Conservation (phyloP, 1,140 invertebrate species). For the Hyles vespertilio region DNA sequence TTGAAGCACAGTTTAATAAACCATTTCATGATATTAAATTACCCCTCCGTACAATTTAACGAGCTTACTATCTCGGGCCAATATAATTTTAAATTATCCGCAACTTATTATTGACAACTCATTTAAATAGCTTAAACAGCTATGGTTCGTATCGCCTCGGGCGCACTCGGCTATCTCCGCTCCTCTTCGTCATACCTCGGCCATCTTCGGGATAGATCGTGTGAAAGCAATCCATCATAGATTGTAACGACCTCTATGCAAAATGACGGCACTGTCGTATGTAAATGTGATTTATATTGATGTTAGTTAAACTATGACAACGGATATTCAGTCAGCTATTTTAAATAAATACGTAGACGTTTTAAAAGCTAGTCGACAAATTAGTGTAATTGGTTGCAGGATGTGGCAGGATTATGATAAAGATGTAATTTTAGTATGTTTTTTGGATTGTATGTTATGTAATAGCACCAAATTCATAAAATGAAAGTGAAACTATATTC, state of each 20-base stretch:
- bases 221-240: constrained; percentile 52
- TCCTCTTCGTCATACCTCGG: constrained; percentile 33
- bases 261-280: constrained; percentile 39
- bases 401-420: no score
- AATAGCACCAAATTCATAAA: no score
- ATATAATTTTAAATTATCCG: constrained; percentile 21
- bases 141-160: constrained; percentile 23
- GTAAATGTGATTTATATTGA: constrained; percentile 17
- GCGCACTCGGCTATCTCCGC: constrained; percentile 26
- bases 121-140: constrained; percentile 40
- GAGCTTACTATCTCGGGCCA: no score
- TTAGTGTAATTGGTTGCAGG: not conserved
- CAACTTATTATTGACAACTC: constrained; percentile 44
- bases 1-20: not conserved
- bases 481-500: no score
- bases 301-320: not conserved
- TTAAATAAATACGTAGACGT: not conserved
- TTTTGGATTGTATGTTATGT: no score
- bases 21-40: not conserved
- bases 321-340: no score
- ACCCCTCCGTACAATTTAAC: not conserved
- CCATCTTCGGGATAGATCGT: constrained; percentile 31
- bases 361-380: not conserved
- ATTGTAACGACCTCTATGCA: constrained; percentile 51
- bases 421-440: no score